Evolutionary conservation across 2,888 invertebrate genomes (phyloP).

Genomic region (Proisotoma minuta): DNA sequence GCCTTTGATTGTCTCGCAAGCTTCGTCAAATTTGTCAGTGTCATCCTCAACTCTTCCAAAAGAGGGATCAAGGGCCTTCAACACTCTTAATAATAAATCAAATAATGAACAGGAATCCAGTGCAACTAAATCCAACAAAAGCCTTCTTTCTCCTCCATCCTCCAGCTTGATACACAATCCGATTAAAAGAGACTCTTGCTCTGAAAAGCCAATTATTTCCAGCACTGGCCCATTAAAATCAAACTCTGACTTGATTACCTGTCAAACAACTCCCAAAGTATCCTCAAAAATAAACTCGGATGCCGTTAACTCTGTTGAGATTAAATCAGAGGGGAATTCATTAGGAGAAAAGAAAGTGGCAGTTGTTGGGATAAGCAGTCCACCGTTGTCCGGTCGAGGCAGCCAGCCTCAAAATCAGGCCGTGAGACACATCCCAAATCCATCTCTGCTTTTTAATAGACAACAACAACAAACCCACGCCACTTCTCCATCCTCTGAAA

Average conservation of each 20-base stretch:
- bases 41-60: conserved; percentile 18
- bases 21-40: conserved; percentile 32
- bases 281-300: background rate
- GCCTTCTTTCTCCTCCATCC: background rate
- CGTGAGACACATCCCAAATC: conserved; percentile 62
- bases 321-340: conserved; percentile 12
- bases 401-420: conserved; percentile 56
- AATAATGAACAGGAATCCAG: conserved; percentile 11
- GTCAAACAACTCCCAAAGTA: background rate
- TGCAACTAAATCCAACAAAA: background rate
- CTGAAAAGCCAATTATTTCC: background rate
- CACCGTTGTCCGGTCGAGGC: conserved; percentile 6
- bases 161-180: background rate
- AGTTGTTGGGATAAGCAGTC: no score
- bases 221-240: conserved; percentile 1
- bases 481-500: conserved; percentile 13
- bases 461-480: conserved; percentile 51
- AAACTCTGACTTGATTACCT: background rate
- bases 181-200: conserved; percentile 1
- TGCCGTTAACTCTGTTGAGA: conserved; percentile 5
- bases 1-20: conserved; percentile 16
- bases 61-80: background rate
- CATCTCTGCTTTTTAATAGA: conserved; percentile 58
- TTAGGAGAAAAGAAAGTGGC: no score
- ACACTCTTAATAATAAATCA: background rate